Evolutionary conservation across 2,888 invertebrate genomes (phyloP).

Genomic region (Odontothrips loti): DNA sequence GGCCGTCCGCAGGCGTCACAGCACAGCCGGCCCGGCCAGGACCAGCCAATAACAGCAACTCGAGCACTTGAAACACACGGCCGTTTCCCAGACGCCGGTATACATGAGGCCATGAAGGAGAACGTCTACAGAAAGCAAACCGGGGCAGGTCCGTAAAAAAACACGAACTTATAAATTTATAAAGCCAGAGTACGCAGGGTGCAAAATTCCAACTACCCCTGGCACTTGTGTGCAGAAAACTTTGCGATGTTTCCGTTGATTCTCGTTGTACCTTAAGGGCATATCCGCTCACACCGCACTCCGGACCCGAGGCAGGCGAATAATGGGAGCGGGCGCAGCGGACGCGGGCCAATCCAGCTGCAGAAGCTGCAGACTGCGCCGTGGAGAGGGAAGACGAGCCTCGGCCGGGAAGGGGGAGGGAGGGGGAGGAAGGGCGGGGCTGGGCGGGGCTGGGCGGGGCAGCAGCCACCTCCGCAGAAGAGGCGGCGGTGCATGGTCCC

Average conservation of each 20-base stretch:
- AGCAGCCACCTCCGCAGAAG: conserved; percentile 45
- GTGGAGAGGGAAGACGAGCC: conserved; percentile 30
- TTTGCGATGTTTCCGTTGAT: too few relatives aligned
- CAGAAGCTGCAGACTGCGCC: neutral
- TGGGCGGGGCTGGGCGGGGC: conserved; percentile 33
- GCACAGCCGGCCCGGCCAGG: neutral
- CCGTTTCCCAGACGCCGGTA: neutral
- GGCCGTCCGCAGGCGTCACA: neutral
- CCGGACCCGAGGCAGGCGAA: neutral
- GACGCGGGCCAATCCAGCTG: too few relatives aligned
- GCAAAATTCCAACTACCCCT: too few relatives aligned
- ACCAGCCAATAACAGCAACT: neutral
- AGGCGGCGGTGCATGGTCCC: conserved; percentile 42
- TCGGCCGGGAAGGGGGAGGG: conserved; percentile 39
- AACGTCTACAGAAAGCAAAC: too few relatives aligned
- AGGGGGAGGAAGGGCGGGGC: conserved; percentile 32
- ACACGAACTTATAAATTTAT: too few relatives aligned
- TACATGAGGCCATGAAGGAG: neutral
- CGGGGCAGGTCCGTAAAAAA: too few relatives aligned
- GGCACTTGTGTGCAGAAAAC: too few relatives aligned
- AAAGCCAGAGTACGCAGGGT: too few relatives aligned
- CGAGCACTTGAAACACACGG: neutral
- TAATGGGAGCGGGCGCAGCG: neutral
- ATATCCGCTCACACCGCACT: too few relatives aligned
- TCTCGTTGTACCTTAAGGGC: too few relatives aligned